A percentile compares a stretch with the other conserved stretches of the same genome.
phyloP scores from a whole-genome alignment of 2,888 invertebrate genomes.

The Phoenoteleia sp. region DNA sequence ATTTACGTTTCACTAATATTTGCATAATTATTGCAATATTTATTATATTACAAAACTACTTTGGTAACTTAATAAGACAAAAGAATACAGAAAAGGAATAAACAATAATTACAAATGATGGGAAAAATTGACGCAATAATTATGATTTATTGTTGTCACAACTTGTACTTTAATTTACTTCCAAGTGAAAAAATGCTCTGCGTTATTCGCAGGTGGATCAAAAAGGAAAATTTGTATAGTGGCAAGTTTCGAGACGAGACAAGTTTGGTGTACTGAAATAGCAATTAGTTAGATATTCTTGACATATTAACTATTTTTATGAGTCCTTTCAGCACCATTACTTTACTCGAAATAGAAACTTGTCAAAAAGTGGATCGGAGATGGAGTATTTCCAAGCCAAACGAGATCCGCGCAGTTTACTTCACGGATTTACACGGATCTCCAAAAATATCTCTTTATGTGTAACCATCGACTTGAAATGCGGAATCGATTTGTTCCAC shows the following conservation, averaged over 20 bases:
- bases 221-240: not conserved
- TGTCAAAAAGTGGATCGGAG: constrained; percentile 7
- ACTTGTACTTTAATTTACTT: not conserved
- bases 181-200: not conserved
- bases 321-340: not conserved
- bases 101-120: no score
- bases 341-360: not conserved
- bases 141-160: no score
- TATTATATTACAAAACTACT: no score
- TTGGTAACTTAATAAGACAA: no score
- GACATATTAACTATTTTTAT: constrained; percentile 32
- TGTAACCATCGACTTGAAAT: not conserved
- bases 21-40: no score
- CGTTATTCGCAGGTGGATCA: no score
- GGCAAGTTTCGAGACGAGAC: not conserved
- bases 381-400: not conserved
- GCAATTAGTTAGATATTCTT: constrained; percentile 5
- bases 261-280: not conserved
- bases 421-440: not conserved
- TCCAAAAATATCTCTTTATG: constrained; percentile 1
- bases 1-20: not conserved
- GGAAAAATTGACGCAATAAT: no score
- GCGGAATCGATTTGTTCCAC: constrained; percentile 9
- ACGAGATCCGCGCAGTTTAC: not conserved
- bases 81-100: no score